A percentile compares a stretch with the other conserved stretches of the same genome.
These are phyloP conservation scores for Cephalopachus bancanus DNA, from an alignment of 2,797 vertebrate genomes.

Conservation along the genomic window DNA sequence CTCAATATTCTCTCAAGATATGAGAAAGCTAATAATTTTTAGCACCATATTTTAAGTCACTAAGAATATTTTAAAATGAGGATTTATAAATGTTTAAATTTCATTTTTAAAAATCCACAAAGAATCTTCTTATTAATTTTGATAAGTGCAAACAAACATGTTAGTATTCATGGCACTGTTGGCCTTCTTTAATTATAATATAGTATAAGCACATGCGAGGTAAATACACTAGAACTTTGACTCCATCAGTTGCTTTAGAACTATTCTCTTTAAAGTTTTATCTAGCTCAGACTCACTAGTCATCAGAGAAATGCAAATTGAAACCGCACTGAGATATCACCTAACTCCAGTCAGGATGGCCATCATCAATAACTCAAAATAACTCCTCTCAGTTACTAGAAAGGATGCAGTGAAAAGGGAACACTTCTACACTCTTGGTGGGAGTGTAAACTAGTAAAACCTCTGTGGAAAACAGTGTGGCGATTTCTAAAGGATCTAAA, in stretches of 20 bases:
- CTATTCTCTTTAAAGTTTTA: neutral
- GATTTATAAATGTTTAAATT: neutral
- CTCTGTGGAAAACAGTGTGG: too few species aligned
- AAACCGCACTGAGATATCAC: too few species aligned
- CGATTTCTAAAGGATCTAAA: too few species aligned
- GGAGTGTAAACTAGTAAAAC: too few species aligned
- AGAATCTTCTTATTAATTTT: neutral
- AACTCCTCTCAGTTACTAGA: too few species aligned
- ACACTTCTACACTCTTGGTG: too few species aligned
- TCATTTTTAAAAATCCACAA: conserved; percentile 15
- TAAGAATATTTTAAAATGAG: neutral
- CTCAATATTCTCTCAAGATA: neutral
- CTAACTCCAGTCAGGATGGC: too few species aligned
- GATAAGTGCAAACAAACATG: neutral
- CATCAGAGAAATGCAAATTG: too few species aligned
- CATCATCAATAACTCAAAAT: too few species aligned
- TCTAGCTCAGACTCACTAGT: too few species aligned
- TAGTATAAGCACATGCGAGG: neutral
- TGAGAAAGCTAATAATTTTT: neutral
- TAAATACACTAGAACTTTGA: neutral
- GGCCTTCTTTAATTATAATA: neutral
- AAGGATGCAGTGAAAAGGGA: too few species aligned
- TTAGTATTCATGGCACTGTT: neutral
- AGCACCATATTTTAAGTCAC: neutral
- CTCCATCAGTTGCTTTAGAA: neutral